These are phyloP conservation scores for Corythaixoides concolor DNA, from an alignment of 2,113 vertebrate genomes.

Conservation along the genomic window DNA sequence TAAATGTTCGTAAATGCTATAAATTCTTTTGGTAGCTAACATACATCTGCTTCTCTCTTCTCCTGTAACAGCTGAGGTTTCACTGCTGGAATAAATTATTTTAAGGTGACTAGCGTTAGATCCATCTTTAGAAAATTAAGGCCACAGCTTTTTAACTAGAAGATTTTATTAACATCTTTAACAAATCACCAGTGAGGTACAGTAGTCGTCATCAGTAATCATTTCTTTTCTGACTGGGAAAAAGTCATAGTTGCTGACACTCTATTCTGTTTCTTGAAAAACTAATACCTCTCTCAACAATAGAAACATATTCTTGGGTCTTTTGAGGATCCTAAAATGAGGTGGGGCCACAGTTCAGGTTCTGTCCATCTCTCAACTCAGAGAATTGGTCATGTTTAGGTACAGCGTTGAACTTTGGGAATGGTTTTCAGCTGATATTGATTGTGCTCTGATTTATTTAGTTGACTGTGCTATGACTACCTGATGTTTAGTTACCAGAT, in stretches of 20 bases:
- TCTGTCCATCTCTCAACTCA: not conserved
- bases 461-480: not conserved
- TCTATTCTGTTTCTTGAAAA: not conserved
- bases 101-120: not conserved
- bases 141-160: not conserved
- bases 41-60: not conserved
- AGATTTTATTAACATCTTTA: not conserved
- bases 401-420: not conserved
- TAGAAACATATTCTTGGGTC: not conserved
- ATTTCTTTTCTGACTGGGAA: not conserved
- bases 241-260: not conserved
- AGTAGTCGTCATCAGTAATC: not conserved
- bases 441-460: not conserved
- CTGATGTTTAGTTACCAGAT: not conserved
- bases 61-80: not conserved
- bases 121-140: not conserved
- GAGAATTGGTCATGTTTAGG: not conserved
- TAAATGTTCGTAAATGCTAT: not conserved
- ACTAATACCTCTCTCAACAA: not conserved
- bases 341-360: not conserved
- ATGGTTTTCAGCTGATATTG: not conserved
- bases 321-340: not conserved
- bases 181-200: not conserved
- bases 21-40: not conserved
- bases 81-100: not conserved